A percentile compares a stretch with the other conserved stretches of the same genome.
phyloP scores from a whole-genome alignment of 2,888 invertebrate genomes.

The Cybosia mesomella region DNA sequence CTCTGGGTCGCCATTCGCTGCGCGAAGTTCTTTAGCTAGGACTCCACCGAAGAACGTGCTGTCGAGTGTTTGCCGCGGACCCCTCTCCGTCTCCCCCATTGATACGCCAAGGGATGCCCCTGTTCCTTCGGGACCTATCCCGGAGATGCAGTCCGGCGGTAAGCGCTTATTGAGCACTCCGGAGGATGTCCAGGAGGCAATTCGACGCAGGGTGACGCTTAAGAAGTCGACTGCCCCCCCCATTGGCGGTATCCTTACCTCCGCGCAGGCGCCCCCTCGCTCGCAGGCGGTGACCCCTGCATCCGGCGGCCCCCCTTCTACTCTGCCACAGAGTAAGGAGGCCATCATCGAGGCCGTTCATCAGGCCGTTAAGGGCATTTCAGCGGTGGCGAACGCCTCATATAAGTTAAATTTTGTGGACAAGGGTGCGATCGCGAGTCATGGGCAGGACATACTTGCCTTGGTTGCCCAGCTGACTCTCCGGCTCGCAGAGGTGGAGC shows the following conservation, averaged over 20 bases:
- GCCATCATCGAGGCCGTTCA: background rate
- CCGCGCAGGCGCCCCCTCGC: background rate
- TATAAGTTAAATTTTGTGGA: slow-evolving; percentile 14
- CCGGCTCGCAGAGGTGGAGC: too few species aligned
- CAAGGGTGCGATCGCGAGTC: background rate
- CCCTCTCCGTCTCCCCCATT: too few species aligned
- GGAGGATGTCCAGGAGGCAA: background rate
- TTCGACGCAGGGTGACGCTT: background rate
- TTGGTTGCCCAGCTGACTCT: too few species aligned
- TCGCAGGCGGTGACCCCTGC: background rate
- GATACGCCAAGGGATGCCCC: too few species aligned
- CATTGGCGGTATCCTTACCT: background rate
- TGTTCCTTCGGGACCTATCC: too few species aligned
- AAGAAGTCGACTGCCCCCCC: background rate
- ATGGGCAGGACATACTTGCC: too few species aligned
- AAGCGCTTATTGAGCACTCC: background rate
- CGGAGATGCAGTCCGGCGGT: background rate
- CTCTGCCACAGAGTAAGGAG: background rate
- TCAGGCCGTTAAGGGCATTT: background rate
- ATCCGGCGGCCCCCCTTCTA: too few species aligned
- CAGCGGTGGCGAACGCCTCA: background rate
- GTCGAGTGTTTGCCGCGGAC: background rate
- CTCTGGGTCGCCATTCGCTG: too few species aligned
- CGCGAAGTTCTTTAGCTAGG: too few species aligned
- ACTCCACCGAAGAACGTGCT: too few species aligned